Evolutionary conservation across 2,113 vertebrate species (phyloP), one percentile per base, ranked within the genome.

Genomic region (Pampusana beccarii): DNA sequence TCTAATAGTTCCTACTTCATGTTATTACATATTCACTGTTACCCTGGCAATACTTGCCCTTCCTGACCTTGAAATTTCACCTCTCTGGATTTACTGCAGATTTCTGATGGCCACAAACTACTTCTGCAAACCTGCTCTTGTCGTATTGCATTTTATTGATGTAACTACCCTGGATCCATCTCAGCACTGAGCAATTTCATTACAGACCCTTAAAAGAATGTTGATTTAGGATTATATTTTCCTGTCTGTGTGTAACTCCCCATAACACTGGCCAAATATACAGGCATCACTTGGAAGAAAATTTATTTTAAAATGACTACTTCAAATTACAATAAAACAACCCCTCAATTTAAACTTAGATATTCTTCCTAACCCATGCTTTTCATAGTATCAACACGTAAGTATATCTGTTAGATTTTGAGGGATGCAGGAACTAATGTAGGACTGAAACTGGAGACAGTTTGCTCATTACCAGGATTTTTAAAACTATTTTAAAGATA

Each of bases 181-280:
- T 94, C 92, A 95, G 81, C 80, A 75, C 33, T 70, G 64, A 93
- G 28, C 34, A 75, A 82, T 72, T 78, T 62, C 80, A 38, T 91
- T 93, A 95, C 86, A 80, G 38, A 92, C 36, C 81, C 90, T 86
- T 46, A 38, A 88, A 96, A 92, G 80, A 97, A 97, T 93, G 79
- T 75, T 87, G 31, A 95, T 83, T 84, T 93, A 60, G 38, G n/a
- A 91, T 64, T 93, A 0, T 53, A 75, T 89, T 96, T 95, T 96
- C 92, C 77, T 86, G 60, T 92, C 60, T 74, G 21, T 70, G 66
- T 82, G 67, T 71, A 90, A 96, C 48, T 92, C 90, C 77, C 61
- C 75, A 20, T 33, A 51, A 60, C 25, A 57, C 0, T 75, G 69
- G 82, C 77, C 6, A 9, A 90, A 92, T 82, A 93, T 13, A 80